Evolutionary conservation across 2,113 vertebrate species (phyloP), one percentile per base, ranked within the genome.

Genomic region (Hemichromis elongatus): DNA sequence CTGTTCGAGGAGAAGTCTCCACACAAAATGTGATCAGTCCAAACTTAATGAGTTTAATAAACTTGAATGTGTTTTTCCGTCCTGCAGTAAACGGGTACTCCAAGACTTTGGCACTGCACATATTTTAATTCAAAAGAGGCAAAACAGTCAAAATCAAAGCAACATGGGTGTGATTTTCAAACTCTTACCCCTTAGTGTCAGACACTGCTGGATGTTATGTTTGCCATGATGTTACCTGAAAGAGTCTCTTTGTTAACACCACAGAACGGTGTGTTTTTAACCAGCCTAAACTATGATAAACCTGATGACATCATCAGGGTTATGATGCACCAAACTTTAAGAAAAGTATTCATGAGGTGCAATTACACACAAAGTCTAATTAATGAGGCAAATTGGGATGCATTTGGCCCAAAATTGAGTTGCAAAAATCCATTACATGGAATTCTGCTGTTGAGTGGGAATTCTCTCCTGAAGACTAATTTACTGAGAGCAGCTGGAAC

Each of bases 271-370:
- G 21, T 42, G 21, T 47, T 47, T 73, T 70, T 68, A 68, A 68
- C 1, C 3, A 42, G 26, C 4, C 28, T 14, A 61, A 35, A 19
- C 28, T 3, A 45, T 1, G 3, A 0, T 45, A 18, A 7, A 0
- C 9, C 42, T 8, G 68, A 75, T 50, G 42, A 63, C 59, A 63
- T 30, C 16, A 73, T 28, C 24, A 2, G 21, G 42, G 16, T 50
- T 50, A 73, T 73, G 16, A 28, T 30, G 24, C 42, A 2, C 42
- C 42, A 50, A 19, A 47, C 40, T 28, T 50, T 19, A 30, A 75
- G 42, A 19, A 30, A 75, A 75, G 40, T 19, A 7, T 30, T 50
- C 16, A 75, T 30, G 19, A 47, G 68, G 68, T 50, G 24, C 68
- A 73, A 73, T 73, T 28, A 73, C 24, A 47, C 8, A 50, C 2